Evolutionary conservation across 1,140 invertebrate species (phyloP), one percentile per base, ranked within the genome.

Genomic region (Drosophila burlai): DNA sequence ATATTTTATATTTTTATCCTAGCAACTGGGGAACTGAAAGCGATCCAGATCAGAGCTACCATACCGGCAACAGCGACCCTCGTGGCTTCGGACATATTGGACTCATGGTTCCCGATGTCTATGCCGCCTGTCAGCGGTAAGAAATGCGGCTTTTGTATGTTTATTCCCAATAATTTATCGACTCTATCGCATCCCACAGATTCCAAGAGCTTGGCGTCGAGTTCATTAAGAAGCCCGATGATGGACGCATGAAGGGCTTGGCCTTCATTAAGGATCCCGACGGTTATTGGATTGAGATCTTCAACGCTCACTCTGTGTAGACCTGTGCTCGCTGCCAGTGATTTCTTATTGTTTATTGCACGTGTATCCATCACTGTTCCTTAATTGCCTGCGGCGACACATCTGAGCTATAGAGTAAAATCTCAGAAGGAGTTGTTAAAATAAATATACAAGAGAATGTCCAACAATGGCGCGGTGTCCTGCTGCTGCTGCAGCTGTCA

Each of bases 251-350:
- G 97, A 98, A 98, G 93, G 97, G 97, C 4, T 94, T 99, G 54
- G 98, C 98, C 5, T 99, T 99, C 92, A 98, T 99, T 61, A 96
- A 97, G 87, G 98, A 99, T 93, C 98, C 98, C 0, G 98, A 99
- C 94, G 98, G 97, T 45, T 99, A 99, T 93, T 98, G 97, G 97
- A 98, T 99, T 87, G 98, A 99, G 94, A 98, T 99, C 67, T 96
- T 99, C 63, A 97, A 96, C 90, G 93, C 95, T 31, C 93, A 94
- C 54, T 93, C 91, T 15, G 93, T 95, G 91, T 97, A 96, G 8
- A 73, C 64, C 80, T 96, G 95, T 94, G 96, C 96, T 67, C 96
- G 92, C 55, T 64, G 36, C 15, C 36, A 43, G 18, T 45, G 16
- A 93, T 11, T 29, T 16, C 40, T 42, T 34, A 29, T 29, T 43